Evolutionary conservation across 2,113 vertebrate genomes (phyloP), one percentile per base, ranked within the genome.

Genomic region (Perca fluviatilis): DNA sequence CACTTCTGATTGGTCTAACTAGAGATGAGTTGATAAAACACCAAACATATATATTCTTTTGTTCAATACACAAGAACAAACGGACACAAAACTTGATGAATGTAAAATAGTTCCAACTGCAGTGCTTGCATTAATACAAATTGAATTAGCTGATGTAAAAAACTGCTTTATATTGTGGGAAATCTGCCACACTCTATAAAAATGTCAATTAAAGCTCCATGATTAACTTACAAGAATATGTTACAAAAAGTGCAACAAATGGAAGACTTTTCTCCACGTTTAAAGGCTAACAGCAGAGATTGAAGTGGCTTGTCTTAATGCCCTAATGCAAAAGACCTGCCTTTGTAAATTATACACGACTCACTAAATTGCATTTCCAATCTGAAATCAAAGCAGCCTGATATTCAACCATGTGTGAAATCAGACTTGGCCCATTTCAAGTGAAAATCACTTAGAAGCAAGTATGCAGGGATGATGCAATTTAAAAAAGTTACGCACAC

Each of bases 1-100:
- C n/a, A 84, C 30, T 75, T 90, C 72, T 85, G 84, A 89, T 84
- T 85, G 79, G 79, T 75, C 76, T 91, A 81, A 91, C 92, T 90
- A 90, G 63, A 77, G 58, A 69, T 56, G 30, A 80, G 72, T 67
- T 71, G 57, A 21, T 61, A 69, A 80, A 36, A 77, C 33, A 33
- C 33, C 33, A 33, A 33, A 33, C 6, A 71, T 30, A 60, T 23
- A 49, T 49, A 16, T 23, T 54, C 62, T 61, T 73, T 73, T 77
- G 60, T 67, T 66, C 11, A 57, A 60, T 25, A 50, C 61, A 33
- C 6, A 1, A 16, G 21, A 36, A 74, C 71, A 60, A 74, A 71
- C 47, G 54, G 27, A 77, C 21, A 80, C n/a, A 21, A 60, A 81
- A 67, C 30, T 19, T 15, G 9, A 73, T 74, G 36, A 60, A 71